Evolutionary conservation across 2,797 vertebrate genomes (phyloP).

Genomic region (Heterohyrax brucei): DNA sequence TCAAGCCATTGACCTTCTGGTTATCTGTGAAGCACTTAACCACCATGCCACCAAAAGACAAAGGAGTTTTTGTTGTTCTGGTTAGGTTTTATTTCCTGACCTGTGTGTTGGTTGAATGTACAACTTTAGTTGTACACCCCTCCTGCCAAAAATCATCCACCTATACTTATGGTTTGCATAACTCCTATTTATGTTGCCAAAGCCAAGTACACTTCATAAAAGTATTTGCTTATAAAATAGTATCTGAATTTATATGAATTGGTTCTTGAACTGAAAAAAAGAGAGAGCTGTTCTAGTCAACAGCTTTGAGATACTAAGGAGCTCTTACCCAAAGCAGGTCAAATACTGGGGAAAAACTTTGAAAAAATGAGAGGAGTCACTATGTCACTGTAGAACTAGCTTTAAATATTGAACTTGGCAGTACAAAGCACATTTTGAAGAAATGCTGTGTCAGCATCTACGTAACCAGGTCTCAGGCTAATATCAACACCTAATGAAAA

Average conservation of each 20-base stretch:
- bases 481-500: slow-evolving; percentile 1
- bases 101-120: neutral
- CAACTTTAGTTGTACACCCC: neutral
- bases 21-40: too few species aligned
- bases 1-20: too few species aligned
- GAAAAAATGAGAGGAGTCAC: neutral
- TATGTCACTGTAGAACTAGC: neutral
- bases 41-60: neutral
- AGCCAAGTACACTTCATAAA: slow-evolving; percentile 3
- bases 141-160: neutral
- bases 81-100: neutral
- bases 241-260: neutral
- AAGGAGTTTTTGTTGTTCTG: neutral
- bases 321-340: neutral
- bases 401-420: slow-evolving; percentile 28
- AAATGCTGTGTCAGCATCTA: neutral
- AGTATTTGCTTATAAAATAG: neutral
- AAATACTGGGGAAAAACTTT: neutral
- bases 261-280: neutral
- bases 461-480: neutral
- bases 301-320: neutral
- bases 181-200: neutral
- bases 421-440: neutral
- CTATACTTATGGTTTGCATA: neutral
- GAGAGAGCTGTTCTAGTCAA: neutral